These are phyloP conservation scores for Acleris emargana DNA, from an alignment of 2,888 invertebrate species.

Conservation along the genomic window DNA sequence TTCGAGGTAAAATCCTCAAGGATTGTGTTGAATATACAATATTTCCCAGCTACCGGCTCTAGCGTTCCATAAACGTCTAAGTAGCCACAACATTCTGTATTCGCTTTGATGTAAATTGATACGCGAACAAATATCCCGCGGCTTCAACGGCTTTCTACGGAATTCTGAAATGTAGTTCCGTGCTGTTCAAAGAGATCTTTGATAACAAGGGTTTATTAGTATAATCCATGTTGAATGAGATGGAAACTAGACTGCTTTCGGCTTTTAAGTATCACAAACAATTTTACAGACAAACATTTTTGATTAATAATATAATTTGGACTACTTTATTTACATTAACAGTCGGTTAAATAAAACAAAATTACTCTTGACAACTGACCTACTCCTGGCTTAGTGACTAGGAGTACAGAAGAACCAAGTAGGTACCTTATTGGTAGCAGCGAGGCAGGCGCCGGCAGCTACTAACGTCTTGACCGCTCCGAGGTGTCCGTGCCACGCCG, in stretches of 20 bases:
- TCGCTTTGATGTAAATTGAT: constrained; percentile 27
- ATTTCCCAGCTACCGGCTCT: not conserved
- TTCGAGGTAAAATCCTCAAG: not conserved
- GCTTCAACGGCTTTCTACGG: not conserved
- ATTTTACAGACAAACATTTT: too few relatives aligned
- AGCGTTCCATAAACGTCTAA: not conserved
- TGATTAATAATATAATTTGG: too few relatives aligned
- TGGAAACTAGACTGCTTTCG: too few relatives aligned
- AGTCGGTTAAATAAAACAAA: too few relatives aligned
- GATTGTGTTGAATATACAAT: not conserved
- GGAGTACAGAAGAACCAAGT: not conserved
- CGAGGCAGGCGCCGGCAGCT: constrained; percentile 87
- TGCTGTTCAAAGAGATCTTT: constrained; percentile 16
- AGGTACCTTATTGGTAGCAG: constrained; percentile 89
- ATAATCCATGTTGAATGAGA: constrained; percentile 6
- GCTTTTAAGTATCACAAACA: too few relatives aligned
- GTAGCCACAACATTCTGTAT: constrained; percentile 8
- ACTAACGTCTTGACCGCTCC: constrained; percentile 88
- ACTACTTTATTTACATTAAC: too few relatives aligned
- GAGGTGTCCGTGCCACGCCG: constrained; percentile 89
- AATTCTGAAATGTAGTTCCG: constrained; percentile 4
- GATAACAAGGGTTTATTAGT: constrained; percentile 17
- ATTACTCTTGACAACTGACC: too few relatives aligned
- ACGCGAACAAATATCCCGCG: constrained; percentile 16
- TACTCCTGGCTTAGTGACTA: too few relatives aligned